Conservation (phyloP, 2,888 invertebrate genomes). For the Amblyjoppa proteus region DNA sequence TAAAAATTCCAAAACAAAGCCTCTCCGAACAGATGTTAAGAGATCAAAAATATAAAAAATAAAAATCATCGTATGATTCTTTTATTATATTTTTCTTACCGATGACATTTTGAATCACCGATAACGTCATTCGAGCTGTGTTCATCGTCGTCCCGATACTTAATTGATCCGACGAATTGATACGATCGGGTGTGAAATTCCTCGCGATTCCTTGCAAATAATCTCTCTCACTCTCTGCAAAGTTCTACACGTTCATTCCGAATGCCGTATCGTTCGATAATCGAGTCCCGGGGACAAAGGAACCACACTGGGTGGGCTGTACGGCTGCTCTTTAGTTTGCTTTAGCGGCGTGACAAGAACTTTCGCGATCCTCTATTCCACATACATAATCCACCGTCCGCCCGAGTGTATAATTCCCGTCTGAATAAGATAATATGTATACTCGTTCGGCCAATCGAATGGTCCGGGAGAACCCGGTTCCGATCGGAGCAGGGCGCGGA, state of each 20-base stretch:
- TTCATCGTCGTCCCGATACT: no score
- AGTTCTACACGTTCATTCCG: not conserved
- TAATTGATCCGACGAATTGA: not conserved
- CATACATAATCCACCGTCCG: not conserved
- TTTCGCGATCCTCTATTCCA: slow-evolving; percentile 30
- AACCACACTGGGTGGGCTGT: slow-evolving; percentile 10
- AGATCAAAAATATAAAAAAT: not conserved
- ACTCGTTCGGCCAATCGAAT: slow-evolving; percentile 51
- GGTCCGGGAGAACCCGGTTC: slow-evolving; percentile 32
- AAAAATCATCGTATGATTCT: not conserved
- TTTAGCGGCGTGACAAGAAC: slow-evolving; percentile 33
- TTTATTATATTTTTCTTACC: no score
- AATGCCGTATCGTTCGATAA: slow-evolving; percentile 12
- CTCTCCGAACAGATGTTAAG: not conserved
- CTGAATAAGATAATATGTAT: slow-evolving; percentile 39
- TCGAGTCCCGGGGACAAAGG: not conserved
- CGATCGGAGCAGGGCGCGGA: slow-evolving; percentile 2
- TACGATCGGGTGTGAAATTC: slow-evolving; percentile 14
- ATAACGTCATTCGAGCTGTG: no score
- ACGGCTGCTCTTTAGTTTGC: slow-evolving; percentile 5
- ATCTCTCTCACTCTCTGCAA: not conserved
- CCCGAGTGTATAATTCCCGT: slow-evolving; percentile 5
- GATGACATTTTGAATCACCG: no score
- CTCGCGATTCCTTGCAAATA: not conserved
- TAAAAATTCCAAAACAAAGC: not conserved